Conservation (phyloP, 2,888 invertebrate genomes). For the Meiosimyza decipiens region DNA sequence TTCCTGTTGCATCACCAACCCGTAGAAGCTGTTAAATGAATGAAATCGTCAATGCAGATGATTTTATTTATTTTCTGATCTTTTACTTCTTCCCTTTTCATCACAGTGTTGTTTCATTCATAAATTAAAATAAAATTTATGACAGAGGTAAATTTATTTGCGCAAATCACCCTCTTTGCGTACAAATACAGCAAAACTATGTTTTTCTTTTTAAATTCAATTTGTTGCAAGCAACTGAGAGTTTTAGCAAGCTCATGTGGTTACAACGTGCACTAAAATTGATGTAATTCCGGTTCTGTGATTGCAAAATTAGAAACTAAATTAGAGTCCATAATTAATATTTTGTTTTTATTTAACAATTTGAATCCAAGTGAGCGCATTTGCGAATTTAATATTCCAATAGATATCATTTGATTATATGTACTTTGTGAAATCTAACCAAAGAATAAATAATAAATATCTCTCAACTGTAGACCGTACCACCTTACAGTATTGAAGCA, state of each 20-base stretch:
- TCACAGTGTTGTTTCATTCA: constrained; percentile 10
- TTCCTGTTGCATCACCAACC: not conserved
- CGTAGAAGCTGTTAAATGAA: not conserved
- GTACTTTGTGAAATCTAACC: no score
- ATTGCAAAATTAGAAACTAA: constrained; percentile 41
- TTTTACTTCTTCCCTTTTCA: no score
- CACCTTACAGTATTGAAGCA: no score
- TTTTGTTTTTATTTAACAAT: no score
- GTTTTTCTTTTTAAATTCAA: not conserved
- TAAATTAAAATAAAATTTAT: not conserved
- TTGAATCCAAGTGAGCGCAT: no score
- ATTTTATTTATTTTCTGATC: not conserved
- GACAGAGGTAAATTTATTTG: no score
- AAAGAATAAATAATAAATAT: no score
- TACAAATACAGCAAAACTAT: not conserved
- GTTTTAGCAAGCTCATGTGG: constrained; percentile 5
- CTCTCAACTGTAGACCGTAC: no score
- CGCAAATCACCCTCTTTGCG: not conserved
- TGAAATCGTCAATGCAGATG: not conserved
- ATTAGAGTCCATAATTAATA: not conserved
- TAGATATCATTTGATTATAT: no score
- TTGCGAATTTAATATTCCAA: no score
- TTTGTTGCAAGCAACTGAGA: not conserved
- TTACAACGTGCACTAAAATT: constrained; percentile 31
- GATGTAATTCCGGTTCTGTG: constrained; percentile 29